These are phyloP conservation scores for Eupeodes latifasciatus DNA, from an alignment of 2,888 invertebrate species.

Conservation along the genomic window DNA sequence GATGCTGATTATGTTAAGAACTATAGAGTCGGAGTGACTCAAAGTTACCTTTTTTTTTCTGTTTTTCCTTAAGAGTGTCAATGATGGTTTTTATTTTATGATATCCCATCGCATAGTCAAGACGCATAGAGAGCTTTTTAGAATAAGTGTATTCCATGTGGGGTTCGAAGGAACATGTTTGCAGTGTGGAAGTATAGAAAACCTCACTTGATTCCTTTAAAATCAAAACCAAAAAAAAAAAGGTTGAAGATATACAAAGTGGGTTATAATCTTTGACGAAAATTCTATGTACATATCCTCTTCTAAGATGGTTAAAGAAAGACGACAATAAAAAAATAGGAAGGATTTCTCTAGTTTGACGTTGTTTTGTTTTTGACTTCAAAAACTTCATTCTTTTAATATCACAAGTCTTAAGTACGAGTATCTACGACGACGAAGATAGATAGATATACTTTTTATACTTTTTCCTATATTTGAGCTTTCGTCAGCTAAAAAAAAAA, in stretches of 20 bases:
- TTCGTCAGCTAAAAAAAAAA: conserved; percentile 1
- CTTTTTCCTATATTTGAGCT: not conserved
- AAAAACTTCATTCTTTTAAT: conserved; percentile 2
- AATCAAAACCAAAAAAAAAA: not conserved
- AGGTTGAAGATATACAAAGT: conserved; percentile 19
- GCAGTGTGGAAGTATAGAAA: not conserved
- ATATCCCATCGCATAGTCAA: conserved; percentile 13
- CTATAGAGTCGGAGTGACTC: conserved; percentile 17
- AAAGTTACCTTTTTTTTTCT: conserved; percentile 15
- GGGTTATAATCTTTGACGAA: conserved; percentile 29
- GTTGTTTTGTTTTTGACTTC: conserved; percentile 14
- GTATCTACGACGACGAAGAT: not conserved
- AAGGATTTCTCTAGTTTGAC: not conserved
- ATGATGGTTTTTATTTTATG: conserved; percentile 39
- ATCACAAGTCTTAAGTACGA: conserved; percentile 14
- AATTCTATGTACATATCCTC: not conserved
- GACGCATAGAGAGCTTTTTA: not conserved
- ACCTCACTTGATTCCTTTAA: not conserved
- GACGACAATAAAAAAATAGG: conserved; percentile 12
- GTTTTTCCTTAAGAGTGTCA: conserved; percentile 26
- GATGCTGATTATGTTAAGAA: not conserved
- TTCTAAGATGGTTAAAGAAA: conserved; percentile 31
- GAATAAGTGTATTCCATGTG: not conserved
- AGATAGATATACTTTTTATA: not conserved
- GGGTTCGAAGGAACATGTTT: conserved; percentile 1